Evolutionary conservation across 1,140 invertebrate species (phyloP).

Genomic region (Leptinotarsa texana): DNA sequence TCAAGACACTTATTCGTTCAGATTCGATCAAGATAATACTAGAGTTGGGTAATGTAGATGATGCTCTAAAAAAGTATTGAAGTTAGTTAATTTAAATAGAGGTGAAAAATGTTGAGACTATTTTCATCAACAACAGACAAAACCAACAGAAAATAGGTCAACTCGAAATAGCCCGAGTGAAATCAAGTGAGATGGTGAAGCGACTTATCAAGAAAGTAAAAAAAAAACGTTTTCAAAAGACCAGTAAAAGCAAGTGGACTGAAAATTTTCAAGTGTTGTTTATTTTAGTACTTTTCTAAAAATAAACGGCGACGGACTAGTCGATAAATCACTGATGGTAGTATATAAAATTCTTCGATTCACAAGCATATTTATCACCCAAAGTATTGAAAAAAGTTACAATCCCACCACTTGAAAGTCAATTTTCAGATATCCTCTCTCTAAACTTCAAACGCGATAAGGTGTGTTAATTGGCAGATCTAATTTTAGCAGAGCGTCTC

Average conservation of each 20-base stretch:
- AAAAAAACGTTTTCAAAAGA: background rate
- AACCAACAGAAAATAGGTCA: no score
- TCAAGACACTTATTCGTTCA: no score
- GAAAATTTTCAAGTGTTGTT: slow-evolving; percentile 11
- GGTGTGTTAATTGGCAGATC: slow-evolving; percentile 23
- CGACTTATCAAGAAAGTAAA: background rate
- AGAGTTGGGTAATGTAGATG: no score
- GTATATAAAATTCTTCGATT: slow-evolving; percentile 19
- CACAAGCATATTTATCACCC: background rate
- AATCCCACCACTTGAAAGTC: background rate
- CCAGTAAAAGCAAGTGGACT: background rate
- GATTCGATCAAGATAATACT: no score
- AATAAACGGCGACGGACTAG: background rate
- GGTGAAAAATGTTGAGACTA: no score
- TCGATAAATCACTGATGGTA: slow-evolving; percentile 9
- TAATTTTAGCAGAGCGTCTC: slow-evolving; percentile 3
- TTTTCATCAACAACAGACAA: no score
- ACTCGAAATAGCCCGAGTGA: no score
- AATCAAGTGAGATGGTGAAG: background rate
- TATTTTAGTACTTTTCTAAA: slow-evolving; percentile 7
- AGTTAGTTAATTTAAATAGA: no score
- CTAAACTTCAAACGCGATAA: background rate
- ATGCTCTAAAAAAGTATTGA: no score
- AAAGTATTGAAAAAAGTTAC: slow-evolving; percentile 8
- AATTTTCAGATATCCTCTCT: background rate